These are phyloP conservation scores for Mercenaria mercenaria DNA, from an alignment of 1,140 invertebrate species.

Conservation along the genomic window DNA sequence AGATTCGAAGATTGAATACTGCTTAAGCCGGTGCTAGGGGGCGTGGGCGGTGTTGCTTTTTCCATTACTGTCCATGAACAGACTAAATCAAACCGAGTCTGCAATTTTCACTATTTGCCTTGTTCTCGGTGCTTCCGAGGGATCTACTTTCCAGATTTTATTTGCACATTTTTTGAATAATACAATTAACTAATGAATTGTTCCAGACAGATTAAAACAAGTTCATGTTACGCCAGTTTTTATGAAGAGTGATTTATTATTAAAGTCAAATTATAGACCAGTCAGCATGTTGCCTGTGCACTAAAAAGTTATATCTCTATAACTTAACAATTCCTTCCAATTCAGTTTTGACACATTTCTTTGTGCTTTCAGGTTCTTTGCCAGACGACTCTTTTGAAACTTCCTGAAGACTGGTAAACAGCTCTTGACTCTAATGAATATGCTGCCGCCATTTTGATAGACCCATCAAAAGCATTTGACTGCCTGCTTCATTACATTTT, in stretches of 20 bases:
- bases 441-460: slow-evolving; percentile 14
- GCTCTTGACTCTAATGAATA: slow-evolving; percentile 14
- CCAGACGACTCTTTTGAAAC: background rate
- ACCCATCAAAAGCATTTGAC: slow-evolving; percentile 31
- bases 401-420: background rate
- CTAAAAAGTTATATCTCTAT: background rate
- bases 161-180: too few species aligned
- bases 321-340: background rate
- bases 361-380: background rate
- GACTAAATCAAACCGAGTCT: too few species aligned
- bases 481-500: background rate
- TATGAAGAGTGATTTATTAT: background rate
- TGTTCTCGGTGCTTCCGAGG: too few species aligned
- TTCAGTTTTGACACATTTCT: background rate
- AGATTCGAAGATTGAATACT: too few species aligned
- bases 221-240: background rate
- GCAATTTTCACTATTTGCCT: too few species aligned
- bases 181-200: too few species aligned
- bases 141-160: too few species aligned
- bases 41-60: too few species aligned
- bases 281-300: background rate
- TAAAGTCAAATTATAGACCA: slow-evolving; percentile 18
- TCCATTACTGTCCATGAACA: too few species aligned
- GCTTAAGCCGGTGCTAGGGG: too few species aligned
- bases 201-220: too few species aligned